Evolutionary conservation across 2,797 vertebrate genomes (phyloP), one percentile per base, ranked within the genome.

Genomic region (Premnoplex brunnescens): DNA sequence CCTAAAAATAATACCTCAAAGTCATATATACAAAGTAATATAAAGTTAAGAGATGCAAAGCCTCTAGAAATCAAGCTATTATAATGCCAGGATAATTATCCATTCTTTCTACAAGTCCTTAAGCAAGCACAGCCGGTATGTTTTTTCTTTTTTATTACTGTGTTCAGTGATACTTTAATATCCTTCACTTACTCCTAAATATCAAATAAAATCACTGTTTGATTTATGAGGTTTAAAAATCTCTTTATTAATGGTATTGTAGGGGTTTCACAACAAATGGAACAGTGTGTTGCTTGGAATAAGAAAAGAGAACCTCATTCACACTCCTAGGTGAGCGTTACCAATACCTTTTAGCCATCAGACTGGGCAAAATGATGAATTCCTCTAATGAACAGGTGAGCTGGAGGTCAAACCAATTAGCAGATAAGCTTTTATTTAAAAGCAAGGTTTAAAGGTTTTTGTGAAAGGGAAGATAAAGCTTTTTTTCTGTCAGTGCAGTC

Each of bases 361-460:
- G 76, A 73, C 32, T 71, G 58, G 64, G 41, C 52, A 68, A 74
- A 87, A 48, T 22, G 64, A 63, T 77, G 44, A 91, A 90, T 74
- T 92, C 44, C 56, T 93, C 67, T 77, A 94, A 76, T 48, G 59
- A 96, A 64, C 56, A 88, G 71, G 85, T 83, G 69, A 84, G 60
- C 41, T 32, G 27, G 54, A 24, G 89, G 88, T 91, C 92, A 96
- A 93, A 87, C 30, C 58, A 94, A 96, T 96, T 95, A 96, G 76
- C 60, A 88, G 88, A 94, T 78, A 91, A 93, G 74, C 32, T 79
- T 90, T 93, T 67, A 66, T 58, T 86, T 91, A 54, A 89, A 85
- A 90, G 28, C 23, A 32, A 52, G 26, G 43, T 63, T 79, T 87
- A 67, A 82, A 93, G 63, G 59, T 59, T 75, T 72, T 51, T 52